Evolutionary conservation across 2,797 vertebrate species (phyloP).

Genomic region (Liasis olivaceus): DNA sequence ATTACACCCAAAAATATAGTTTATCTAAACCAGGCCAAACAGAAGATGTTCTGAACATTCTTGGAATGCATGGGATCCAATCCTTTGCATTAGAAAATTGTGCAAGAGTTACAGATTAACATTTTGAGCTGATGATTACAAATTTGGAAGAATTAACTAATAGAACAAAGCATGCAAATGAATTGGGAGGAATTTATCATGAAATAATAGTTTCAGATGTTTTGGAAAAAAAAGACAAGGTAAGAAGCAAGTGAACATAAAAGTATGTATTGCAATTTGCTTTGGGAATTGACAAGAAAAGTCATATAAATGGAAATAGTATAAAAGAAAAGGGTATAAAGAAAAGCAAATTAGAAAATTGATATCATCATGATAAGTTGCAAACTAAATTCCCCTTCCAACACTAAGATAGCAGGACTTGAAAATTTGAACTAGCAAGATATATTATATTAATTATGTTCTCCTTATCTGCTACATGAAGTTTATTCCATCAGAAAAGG

Average conservation of each 20-base stretch:
- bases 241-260: not conserved
- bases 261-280: not conserved
- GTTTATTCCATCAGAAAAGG: slow-evolving; percentile 3
- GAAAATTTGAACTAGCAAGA: not conserved
- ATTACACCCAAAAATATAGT: not conserved
- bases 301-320: not conserved
- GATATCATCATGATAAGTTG: slow-evolving; percentile 4
- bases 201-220: not conserved
- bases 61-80: not conserved
- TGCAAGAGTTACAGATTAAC: not conserved
- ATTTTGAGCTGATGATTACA: not conserved
- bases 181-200: not conserved
- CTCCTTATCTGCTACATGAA: slow-evolving; percentile 5
- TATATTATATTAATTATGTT: slow-evolving; percentile 9
- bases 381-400: not conserved
- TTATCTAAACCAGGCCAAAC: not conserved
- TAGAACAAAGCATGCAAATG: not conserved
- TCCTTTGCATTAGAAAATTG: not conserved
- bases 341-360: not conserved
- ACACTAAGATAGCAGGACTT: not conserved
- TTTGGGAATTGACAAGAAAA: not conserved
- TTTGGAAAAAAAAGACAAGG: not conserved
- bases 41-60: not conserved
- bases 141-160: not conserved
- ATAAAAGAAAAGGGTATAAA: slow-evolving; percentile 5